A percentile compares a stretch with the other conserved stretches of the same genome.
Conservation (phyloP, 2,797 vertebrate species). For the Gymnocypris eckloni region DNA sequence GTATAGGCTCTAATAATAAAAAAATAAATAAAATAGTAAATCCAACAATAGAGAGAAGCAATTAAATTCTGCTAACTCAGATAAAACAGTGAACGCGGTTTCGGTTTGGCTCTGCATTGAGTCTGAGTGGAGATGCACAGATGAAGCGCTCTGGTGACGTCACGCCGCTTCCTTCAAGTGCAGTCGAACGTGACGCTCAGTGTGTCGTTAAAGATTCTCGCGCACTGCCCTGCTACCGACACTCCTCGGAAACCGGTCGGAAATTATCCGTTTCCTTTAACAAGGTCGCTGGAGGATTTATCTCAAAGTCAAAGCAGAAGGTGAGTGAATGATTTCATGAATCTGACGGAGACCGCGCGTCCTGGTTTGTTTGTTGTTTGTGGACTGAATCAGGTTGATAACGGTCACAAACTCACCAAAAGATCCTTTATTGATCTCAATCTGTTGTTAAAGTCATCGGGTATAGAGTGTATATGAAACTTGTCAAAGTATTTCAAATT, state of each 20-base stretch:
- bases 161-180: slow-evolving; percentile 83
- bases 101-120: not conserved
- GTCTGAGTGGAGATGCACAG: not conserved
- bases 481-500: not conserved
- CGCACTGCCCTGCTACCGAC: slow-evolving; percentile 47
- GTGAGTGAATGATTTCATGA: not conserved
- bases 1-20: not conserved
- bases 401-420: not conserved
- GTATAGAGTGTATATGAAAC: not conserved
- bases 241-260: not conserved
- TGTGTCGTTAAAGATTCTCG: slow-evolving; percentile 76
- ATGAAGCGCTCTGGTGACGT: slow-evolving; percentile 77
- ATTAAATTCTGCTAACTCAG: not conserved
- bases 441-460: not conserved
- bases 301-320: not conserved
- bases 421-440: not conserved
- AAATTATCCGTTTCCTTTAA: not conserved
- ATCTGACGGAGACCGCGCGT: slow-evolving; percentile 3
- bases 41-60: not conserved
- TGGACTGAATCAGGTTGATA: not conserved
- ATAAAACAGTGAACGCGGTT: slow-evolving; percentile 34
- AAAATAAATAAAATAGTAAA: not conserved
- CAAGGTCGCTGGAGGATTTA: not conserved
- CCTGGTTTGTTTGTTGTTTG: slow-evolving; percentile 2
- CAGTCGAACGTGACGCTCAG: slow-evolving; percentile 77